Evolutionary conservation across 2,797 vertebrate genomes (phyloP).

Genomic region (Hoplostethus atlanticus): DNA sequence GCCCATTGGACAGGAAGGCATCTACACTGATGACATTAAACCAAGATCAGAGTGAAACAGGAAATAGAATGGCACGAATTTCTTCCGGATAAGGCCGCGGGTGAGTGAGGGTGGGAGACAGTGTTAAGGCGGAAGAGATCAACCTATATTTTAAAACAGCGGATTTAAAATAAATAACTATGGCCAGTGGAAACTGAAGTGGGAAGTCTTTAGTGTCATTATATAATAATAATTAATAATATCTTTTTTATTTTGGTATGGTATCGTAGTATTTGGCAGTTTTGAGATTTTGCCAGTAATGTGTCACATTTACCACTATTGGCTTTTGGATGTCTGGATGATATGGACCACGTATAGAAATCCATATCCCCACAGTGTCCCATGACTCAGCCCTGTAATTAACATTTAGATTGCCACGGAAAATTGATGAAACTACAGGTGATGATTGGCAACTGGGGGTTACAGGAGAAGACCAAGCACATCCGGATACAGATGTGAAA

Average conservation of each 20-base stretch:
- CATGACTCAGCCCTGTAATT: conserved; percentile 29
- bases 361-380: conserved; percentile 16
- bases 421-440: conserved; percentile 21
- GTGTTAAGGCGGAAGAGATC: not conserved
- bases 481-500: not conserved
- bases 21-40: conserved; percentile 68
- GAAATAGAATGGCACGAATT: conserved; percentile 49
- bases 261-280: not conserved
- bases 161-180: not conserved
- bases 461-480: conserved; percentile 5
- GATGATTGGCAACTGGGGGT: conserved; percentile 39
- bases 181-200: not conserved
- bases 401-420: conserved; percentile 49
- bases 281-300: not conserved
- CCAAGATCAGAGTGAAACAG: conserved; percentile 64
- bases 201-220: not conserved
- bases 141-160: not conserved
- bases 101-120: conserved; percentile 10
- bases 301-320: not conserved
- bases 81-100: conserved; percentile 66
- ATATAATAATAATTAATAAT: not conserved
- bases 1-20: conserved; percentile 71
- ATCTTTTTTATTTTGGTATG: not conserved
- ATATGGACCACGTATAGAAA: not conserved
- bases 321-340: not conserved